phyloP scores from a whole-genome alignment of 2,888 invertebrate genomes.

The Plagodis pulveraria region DNA sequence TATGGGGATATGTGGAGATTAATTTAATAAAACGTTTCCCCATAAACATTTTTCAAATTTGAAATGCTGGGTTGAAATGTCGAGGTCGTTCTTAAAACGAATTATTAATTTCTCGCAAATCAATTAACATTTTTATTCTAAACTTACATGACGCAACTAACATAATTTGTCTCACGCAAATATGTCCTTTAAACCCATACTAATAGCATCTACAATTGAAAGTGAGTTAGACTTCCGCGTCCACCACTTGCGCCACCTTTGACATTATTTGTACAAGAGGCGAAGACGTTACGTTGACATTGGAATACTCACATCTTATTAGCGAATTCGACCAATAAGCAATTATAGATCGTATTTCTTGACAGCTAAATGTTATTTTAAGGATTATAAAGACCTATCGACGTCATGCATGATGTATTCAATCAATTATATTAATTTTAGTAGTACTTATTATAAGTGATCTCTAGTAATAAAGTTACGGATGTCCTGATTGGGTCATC shows the following conservation, averaged over 20 bases:
- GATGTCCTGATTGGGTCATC: slow-evolving; percentile 34
- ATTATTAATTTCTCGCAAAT: slow-evolving; percentile 31
- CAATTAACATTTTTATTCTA: slow-evolving; percentile 28
- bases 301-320: slow-evolving; percentile 39
- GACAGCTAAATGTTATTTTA: slow-evolving; percentile 7
- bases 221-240: slow-evolving; percentile 39
- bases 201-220: slow-evolving; percentile 35
- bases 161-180: slow-evolving; percentile 11
- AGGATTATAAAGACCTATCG: no score
- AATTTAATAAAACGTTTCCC: background rate
- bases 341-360: slow-evolving; percentile 17
- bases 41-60: slow-evolving; percentile 7
- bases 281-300: slow-evolving; percentile 47
- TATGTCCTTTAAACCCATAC: slow-evolving; percentile 1
- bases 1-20: no score
- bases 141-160: slow-evolving; percentile 30
- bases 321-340: slow-evolving; percentile 8
- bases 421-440: slow-evolving; percentile 28
- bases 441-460: slow-evolving; percentile 13
- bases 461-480: slow-evolving; percentile 23
- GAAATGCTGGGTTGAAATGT: slow-evolving; percentile 27
- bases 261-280: slow-evolving; percentile 46
- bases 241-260: slow-evolving; percentile 46
- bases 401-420: slow-evolving; percentile 20
- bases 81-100: slow-evolving; percentile 23